Conservation (phyloP, 2,888 invertebrate genomes). For the Acheta domesticus region DNA sequence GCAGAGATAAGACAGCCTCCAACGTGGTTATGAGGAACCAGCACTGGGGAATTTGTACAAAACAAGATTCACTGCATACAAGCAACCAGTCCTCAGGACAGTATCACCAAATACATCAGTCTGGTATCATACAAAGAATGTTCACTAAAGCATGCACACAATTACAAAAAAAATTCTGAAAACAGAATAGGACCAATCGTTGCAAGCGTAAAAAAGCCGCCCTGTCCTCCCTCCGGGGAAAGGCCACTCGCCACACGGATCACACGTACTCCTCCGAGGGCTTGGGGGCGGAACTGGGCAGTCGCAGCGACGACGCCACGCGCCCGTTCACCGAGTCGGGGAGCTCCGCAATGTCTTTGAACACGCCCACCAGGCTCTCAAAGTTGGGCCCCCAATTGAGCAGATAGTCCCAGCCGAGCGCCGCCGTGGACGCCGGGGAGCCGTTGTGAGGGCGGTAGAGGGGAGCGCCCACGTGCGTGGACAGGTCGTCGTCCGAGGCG, state of each 20-base stretch:
- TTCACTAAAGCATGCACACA: too few relatives aligned
- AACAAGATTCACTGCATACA: background rate
- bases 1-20: background rate
- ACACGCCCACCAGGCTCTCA: conserved; percentile 91
- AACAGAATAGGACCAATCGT: too few relatives aligned
- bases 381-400: conserved; percentile 96
- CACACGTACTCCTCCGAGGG: conserved; percentile 88
- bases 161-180: too few relatives aligned
- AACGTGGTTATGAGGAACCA: background rate
- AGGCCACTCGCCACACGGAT: conserved; percentile 33
- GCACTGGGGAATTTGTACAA: background rate
- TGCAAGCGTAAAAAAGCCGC: too few relatives aligned
- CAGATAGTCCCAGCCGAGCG: conserved; percentile 89
- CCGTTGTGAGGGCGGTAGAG: conserved; percentile 76
- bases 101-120: background rate
- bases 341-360: conserved; percentile 92
- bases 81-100: conserved; percentile 1
- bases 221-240: too few relatives aligned
- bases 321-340: conserved; percentile 77
- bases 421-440: conserved; percentile 69
- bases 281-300: conserved; percentile 75
- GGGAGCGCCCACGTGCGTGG: conserved; percentile 73
- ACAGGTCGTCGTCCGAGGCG: conserved; percentile 87
- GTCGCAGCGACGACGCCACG: conserved; percentile 68
- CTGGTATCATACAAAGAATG: too few relatives aligned